Percentiles rank a stretch among this genome's conserved stretches.
Conservation (phyloP, 1,140 invertebrate species). For the Achroia grisella region DNA sequence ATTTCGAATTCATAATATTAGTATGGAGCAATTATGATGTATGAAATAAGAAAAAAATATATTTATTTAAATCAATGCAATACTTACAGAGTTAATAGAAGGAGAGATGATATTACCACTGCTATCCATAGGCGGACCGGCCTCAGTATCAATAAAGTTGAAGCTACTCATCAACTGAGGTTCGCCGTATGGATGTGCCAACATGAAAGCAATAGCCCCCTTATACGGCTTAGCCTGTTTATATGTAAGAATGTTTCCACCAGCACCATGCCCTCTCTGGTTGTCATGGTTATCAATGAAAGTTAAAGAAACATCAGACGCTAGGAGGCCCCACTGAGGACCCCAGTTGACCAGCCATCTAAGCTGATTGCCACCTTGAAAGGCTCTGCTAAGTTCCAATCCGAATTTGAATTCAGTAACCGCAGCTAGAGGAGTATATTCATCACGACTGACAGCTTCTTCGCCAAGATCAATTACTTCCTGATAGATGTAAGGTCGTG, state of each 20-base stretch:
- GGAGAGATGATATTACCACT: constrained; percentile 79
- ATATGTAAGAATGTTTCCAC: constrained; percentile 76
- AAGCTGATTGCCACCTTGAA: constrained; percentile 34
- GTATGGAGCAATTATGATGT: not conserved
- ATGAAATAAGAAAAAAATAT: constrained; percentile 5
- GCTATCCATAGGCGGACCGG: constrained; percentile 77
- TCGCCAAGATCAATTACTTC: constrained; percentile 87
- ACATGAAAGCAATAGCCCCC: constrained; percentile 85
- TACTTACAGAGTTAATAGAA: constrained; percentile 74
- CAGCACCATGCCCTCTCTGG: constrained; percentile 75
- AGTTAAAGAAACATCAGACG: constrained; percentile 72
- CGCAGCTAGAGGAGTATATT: constrained; percentile 79
- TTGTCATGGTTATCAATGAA: constrained; percentile 80
- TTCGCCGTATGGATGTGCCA: constrained; percentile 87
- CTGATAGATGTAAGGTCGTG: constrained; percentile 82
- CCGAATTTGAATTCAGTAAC: constrained; percentile 83
- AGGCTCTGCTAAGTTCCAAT: constrained; percentile 56
- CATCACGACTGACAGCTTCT: constrained; percentile 78
- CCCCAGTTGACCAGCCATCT: constrained; percentile 73
- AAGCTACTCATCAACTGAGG: constrained; percentile 88
- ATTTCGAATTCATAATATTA: not conserved
- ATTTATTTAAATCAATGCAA: too few relatives aligned
- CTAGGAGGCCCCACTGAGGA: constrained; percentile 74
- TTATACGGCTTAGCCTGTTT: constrained; percentile 77
- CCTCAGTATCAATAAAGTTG: constrained; percentile 72